phyloP scores from a whole-genome alignment of 2,113 vertebrate genomes.

The Centrocercus urophasianus region DNA sequence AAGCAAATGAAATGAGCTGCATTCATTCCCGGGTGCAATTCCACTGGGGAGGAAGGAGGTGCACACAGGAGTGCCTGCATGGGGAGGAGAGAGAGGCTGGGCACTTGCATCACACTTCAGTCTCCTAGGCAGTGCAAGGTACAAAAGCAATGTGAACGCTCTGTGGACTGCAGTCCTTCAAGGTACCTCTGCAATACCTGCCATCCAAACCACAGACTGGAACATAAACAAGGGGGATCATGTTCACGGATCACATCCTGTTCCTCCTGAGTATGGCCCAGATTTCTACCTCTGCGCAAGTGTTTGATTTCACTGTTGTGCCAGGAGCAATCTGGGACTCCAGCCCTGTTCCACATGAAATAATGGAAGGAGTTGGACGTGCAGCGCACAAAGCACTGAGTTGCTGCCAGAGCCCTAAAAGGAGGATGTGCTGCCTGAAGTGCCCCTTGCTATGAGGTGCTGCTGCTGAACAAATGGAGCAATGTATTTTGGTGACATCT shows the following conservation, averaged over 20 bases:
- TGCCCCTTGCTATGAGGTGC: neutral
- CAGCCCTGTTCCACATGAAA: neutral
- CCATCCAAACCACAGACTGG: neutral
- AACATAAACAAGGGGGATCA: neutral
- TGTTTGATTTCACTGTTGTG: neutral
- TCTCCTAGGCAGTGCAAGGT: neutral
- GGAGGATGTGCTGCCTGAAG: accelerated
- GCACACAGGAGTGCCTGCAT: accelerated
- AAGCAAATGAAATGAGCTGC: accelerated
- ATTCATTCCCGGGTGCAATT: neutral
- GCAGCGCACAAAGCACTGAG: accelerated
- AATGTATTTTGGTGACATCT: neutral
- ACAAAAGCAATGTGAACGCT: neutral
- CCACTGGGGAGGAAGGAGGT: neutral
- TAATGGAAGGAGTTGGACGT: neutral
- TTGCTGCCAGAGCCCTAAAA: neutral
- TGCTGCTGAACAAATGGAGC: neutral
- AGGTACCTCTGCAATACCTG: accelerated
- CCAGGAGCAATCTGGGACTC: neutral
- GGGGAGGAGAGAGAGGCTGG: neutral
- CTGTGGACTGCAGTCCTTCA: neutral
- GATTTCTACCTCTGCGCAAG: neutral
- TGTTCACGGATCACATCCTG: neutral
- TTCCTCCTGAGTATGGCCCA: accelerated
- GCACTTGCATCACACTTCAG: neutral